A percentile compares a stretch with the other conserved stretches of the same genome.
These are phyloP conservation scores for Candoia aspera DNA, from an alignment of 2,113 vertebrate species.

Conservation along the genomic window DNA sequence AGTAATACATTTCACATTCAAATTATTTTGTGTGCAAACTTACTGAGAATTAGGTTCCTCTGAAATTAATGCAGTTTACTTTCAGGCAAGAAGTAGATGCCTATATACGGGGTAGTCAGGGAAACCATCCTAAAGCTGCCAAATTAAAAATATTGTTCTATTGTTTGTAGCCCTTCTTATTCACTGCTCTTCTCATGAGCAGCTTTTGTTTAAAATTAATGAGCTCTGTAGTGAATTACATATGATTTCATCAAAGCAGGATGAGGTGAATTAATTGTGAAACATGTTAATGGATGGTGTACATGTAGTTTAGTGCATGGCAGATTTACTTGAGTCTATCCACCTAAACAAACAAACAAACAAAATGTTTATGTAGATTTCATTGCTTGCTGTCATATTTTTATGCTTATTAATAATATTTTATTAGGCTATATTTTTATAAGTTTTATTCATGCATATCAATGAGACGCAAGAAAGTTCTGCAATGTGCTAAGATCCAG, in stretches of 20 bases:
- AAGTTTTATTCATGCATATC: not conserved
- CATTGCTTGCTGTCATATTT: not conserved
- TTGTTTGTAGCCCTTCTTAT: not conserved
- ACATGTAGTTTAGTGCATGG: not conserved
- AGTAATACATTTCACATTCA: not conserved
- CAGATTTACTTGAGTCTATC: not conserved
- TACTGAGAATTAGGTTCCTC: not conserved
- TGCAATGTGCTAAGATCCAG: not conserved
- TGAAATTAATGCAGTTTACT: not conserved
- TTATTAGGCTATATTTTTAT: not conserved
- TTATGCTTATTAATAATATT: not conserved
- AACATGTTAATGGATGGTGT: not conserved
- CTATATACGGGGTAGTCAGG: not conserved
- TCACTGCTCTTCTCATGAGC: not conserved
- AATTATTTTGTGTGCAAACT: not conserved
- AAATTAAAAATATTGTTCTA: not conserved
- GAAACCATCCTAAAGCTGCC: not conserved
- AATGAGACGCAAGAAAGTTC: not conserved
- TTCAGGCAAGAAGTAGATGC: not conserved
- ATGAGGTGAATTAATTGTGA: constrained; percentile 1
- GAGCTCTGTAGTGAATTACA: not conserved
- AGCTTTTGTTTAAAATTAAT: not conserved
- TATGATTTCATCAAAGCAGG: not conserved
- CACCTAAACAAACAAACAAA: not conserved
- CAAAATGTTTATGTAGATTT: not conserved